Percentiles rank a stretch among this genome's conserved stretches.
Evolutionary conservation across 2,888 invertebrate species (phyloP).

Genomic region (Xylota sylvarum): DNA sequence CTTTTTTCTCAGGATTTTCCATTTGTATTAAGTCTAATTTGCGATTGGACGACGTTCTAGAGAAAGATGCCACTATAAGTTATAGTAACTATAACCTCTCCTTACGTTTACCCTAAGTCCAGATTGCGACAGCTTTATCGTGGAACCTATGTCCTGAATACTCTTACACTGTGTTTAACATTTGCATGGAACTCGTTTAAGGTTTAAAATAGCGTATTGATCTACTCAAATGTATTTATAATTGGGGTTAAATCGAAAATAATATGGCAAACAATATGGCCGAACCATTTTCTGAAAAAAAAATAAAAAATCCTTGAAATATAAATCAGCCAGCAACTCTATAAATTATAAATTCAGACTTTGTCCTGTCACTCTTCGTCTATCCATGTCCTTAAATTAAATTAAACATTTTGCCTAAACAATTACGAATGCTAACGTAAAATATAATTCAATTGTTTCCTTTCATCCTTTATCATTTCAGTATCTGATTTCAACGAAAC

Average conservation of each 20-base stretch:
- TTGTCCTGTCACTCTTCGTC: constrained; percentile 4
- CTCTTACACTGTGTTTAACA: no score
- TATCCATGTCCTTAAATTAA: constrained; percentile 8
- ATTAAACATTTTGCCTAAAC: constrained; percentile 33
- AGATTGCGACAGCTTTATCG: no score
- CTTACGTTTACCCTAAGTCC: no score
- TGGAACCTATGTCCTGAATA: no score
- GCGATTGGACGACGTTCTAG: no score
- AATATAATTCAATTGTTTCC: constrained; percentile 46
- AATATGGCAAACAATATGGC: not conserved
- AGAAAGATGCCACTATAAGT: no score
- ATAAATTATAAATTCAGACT: constrained; percentile 35
- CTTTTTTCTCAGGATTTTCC: no score
- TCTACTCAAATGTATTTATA: not conserved
- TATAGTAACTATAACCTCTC: no score
- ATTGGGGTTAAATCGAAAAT: not conserved
- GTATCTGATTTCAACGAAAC: constrained; percentile 97
- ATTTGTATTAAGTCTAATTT: no score
- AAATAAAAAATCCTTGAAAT: constrained; percentile 14
- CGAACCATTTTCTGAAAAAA: no score
- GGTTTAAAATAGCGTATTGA: no score
- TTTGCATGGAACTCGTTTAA: no score
- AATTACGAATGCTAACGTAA: constrained; percentile 17
- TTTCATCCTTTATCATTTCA: constrained; percentile 85
- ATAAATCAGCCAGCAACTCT: constrained; percentile 16